A percentile compares a stretch with the other conserved stretches of the same genome.
These are phyloP conservation scores for Rhinopomastus cyanomelas DNA, from an alignment of 2,113 vertebrate species.

Conservation along the genomic window DNA sequence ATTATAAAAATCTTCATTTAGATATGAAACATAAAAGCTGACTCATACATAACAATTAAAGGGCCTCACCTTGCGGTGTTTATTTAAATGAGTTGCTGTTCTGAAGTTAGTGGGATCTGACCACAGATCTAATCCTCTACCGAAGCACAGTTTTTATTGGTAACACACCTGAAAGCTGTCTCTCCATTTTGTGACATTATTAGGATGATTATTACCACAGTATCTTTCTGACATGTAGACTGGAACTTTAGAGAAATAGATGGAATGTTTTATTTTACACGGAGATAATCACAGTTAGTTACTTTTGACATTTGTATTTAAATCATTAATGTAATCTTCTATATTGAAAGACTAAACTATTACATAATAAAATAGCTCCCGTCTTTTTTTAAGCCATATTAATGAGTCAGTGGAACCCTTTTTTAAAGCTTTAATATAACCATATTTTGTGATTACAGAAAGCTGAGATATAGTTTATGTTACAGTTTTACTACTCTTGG, in stretches of 20 bases:
- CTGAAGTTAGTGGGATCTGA: slow-evolving; percentile 23
- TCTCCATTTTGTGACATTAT: slow-evolving; percentile 13
- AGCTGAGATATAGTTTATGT: neutral
- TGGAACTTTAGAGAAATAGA: neutral
- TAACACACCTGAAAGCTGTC: neutral
- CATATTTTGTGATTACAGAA: neutral
- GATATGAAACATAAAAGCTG: slow-evolving; percentile 46
- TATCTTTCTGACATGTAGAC: neutral
- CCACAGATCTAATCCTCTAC: neutral
- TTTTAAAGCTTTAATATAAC: neutral
- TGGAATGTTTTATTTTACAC: neutral
- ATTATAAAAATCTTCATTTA: slow-evolving; percentile 10
- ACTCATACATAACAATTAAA: slow-evolving; percentile 55
- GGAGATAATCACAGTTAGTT: neutral
- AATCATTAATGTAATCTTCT: neutral
- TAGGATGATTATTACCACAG: neutral
- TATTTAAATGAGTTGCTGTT: neutral
- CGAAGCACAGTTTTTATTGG: neutral
- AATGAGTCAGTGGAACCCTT: neutral
- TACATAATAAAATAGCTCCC: neutral
- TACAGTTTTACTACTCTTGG: neutral
- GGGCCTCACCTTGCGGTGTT: neutral
- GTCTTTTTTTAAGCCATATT: neutral
- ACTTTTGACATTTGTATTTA: neutral
- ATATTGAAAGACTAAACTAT: neutral